Evolutionary conservation across 2,888 invertebrate genomes (phyloP), one percentile per base, ranked within the genome.

Genomic region (Drosophila limbata): DNA sequence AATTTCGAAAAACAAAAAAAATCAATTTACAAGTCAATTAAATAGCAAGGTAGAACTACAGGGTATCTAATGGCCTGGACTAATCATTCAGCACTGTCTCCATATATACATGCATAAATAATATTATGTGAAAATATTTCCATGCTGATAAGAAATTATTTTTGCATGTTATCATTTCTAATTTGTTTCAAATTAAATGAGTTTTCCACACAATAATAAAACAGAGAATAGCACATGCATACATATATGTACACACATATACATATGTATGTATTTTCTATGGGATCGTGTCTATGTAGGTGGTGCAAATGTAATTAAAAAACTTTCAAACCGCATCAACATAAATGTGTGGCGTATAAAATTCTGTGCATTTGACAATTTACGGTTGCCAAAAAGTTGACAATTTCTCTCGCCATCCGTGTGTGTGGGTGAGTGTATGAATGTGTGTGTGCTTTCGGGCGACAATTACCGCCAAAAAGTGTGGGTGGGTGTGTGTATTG

Each of bases 321-420:
- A 85, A 85, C 88, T 85, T 85, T 84, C 83, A 78, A 87, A 85
- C 90, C 85, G 78, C 90, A 84, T 87, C 89, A 89, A 85, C 90
- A 85, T 88, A 89, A 89, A 84, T 84, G 84, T 84, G 66, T 84
- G 69, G 71, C 76, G 78, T 73, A 72, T 65, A 79, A 81, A 87
- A 80, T 80, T 75, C 70, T 78, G 82, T 84, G 84, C 87, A 84
- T 84, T 84, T 84, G 84, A 84, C 84, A 84, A 84, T 87, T 87
- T 84, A 82, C 40, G 87, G 84, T 73, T 77, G 71, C 69, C 77
- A 64, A 79, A 81, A 82, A 82, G 79, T 83, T 83, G 84, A 81
- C 78, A 87, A 72, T 78, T 68, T 67, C 63, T 35, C 67, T 64
- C 17, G 25, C 13, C 17, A 37, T 59, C 15, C 45, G 9, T 39